Conservation (phyloP, 2,113 vertebrate species). For the Clupea harengus region DNA sequence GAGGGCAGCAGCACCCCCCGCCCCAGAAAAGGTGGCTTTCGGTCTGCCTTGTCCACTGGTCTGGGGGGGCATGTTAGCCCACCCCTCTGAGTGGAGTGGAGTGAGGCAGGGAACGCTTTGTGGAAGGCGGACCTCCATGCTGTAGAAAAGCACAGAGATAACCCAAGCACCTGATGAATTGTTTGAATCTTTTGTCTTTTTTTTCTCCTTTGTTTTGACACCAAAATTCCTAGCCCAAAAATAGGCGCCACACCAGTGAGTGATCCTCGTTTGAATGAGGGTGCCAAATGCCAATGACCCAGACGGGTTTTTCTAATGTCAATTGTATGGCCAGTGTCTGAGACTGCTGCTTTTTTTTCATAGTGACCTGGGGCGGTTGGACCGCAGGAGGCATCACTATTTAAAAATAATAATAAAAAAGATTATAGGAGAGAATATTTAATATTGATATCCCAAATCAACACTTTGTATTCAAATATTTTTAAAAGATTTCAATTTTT, state of each 20-base stretch:
- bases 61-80: not conserved
- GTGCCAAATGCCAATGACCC: slow-evolving; percentile 11
- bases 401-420: not conserved
- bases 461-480: slow-evolving; percentile 9
- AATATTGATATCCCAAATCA: slow-evolving; percentile 11
- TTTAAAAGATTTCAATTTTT: not conserved
- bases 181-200: not conserved
- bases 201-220: not conserved
- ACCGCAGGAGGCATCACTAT: not conserved
- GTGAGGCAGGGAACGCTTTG: not conserved
- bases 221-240: not conserved
- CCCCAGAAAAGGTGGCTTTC: not conserved
- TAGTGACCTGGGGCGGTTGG: not conserved
- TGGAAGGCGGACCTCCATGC: not conserved
- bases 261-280: not conserved
- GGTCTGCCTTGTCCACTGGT: not conserved
- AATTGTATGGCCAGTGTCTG: not conserved
- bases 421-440: not conserved
- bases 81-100: not conserved
- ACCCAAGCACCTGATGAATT: not conserved
- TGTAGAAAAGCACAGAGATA: slow-evolving; percentile 15
- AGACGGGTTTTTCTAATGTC: not conserved
- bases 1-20: not conserved
- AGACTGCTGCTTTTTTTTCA: not conserved
- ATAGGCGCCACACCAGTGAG: not conserved